phyloP scores from a whole-genome alignment of 2,888 invertebrate genomes.

The Fissipunctia ypsillon region DNA sequence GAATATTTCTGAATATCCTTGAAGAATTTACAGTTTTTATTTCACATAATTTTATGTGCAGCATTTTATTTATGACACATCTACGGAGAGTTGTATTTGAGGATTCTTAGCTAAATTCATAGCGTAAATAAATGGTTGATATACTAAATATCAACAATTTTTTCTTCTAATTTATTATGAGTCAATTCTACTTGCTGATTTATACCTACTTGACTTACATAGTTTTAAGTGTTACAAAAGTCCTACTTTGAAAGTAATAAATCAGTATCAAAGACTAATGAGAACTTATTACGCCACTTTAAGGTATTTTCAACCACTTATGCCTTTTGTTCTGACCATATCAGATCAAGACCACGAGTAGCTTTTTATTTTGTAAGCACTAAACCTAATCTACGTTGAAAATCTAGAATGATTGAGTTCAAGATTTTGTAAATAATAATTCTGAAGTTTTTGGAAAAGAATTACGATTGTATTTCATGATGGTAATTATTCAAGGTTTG shows the following conservation, averaged over 20 bases:
- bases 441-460: constrained; percentile 32
- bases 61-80: too few species aligned
- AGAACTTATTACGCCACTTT: constrained; percentile 57
- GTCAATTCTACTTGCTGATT: background rate
- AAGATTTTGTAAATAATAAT: constrained; percentile 44
- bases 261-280: constrained; percentile 58
- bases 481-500: constrained; percentile 23
- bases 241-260: constrained; percentile 41
- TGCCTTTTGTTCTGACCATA: constrained; percentile 55
- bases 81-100: too few species aligned
- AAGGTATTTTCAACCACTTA: constrained; percentile 52
- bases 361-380: constrained; percentile 57
- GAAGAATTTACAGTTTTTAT: too few species aligned
- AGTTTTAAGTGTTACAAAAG: constrained; percentile 20
- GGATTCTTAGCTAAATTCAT: too few species aligned
- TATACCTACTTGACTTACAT: background rate
- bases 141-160: too few species aligned
- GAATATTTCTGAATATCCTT: too few species aligned
- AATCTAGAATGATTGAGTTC: constrained; percentile 46
- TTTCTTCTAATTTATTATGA: too few species aligned
- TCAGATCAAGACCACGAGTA: constrained; percentile 58
- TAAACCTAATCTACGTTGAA: constrained; percentile 44
- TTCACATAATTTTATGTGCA: too few species aligned
- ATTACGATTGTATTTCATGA: constrained; percentile 38
- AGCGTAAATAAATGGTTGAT: too few species aligned